Conservation (phyloP, 1,140 invertebrate species). For the Brachionus rubens region DNA sequence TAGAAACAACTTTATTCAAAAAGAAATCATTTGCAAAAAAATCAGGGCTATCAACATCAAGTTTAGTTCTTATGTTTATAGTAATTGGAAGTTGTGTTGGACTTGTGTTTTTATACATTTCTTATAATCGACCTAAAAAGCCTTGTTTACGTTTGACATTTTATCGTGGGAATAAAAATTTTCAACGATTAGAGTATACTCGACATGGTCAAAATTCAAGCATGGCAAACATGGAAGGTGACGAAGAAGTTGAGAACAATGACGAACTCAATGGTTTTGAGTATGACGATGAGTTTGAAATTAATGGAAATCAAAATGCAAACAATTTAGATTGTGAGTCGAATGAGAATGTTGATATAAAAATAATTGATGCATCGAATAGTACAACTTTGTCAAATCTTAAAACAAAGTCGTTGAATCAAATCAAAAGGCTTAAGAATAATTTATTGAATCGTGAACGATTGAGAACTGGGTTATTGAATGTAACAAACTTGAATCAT, state of each 20-base stretch:
- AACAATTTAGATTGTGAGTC: conserved; percentile 1
- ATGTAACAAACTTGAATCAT: conserved; percentile 31
- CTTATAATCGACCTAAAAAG: conserved; percentile 4
- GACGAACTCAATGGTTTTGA: conserved; percentile 30
- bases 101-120: neutral
- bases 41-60: neutral
- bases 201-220: conserved; percentile 14
- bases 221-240: neutral
- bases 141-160: conserved; percentile 21
- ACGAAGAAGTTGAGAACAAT: conserved; percentile 20
- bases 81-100: neutral
- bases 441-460: neutral
- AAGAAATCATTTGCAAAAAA: conserved; percentile 2
- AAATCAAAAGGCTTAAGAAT: conserved; percentile 22
- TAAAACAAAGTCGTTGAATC: conserved; percentile 4
- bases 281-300: conserved; percentile 33
- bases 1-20: conserved; percentile 1
- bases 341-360: conserved; percentile 25
- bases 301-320: neutral
- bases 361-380: conserved; percentile 18
- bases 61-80: neutral
- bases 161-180: conserved; percentile 18
- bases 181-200: conserved; percentile 9
- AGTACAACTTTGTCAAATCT: neutral
- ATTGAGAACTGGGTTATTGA: neutral